Evolutionary conservation across 2,888 invertebrate species (phyloP).

Genomic region (Gandaritis pyraliata): DNA sequence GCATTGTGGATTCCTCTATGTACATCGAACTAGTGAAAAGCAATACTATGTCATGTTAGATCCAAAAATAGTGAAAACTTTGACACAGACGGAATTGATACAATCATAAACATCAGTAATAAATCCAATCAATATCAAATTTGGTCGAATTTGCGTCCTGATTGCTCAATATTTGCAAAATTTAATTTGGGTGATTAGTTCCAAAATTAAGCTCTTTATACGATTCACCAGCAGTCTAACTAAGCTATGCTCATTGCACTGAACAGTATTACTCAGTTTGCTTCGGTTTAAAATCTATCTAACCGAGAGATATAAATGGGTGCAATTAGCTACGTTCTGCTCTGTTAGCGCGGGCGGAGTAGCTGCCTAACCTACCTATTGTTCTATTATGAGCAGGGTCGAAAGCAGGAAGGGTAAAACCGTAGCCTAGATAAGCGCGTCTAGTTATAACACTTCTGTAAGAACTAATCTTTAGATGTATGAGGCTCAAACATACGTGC

Average conservation of each 20-base stretch:
- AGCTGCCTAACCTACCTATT: constrained; percentile 8
- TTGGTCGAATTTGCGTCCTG: no score
- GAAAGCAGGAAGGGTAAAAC: not conserved
- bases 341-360: constrained; percentile 20
- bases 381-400: constrained; percentile 8
- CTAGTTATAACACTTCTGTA: no score
- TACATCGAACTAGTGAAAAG: no score
- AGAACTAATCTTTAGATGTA: not conserved
- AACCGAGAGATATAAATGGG: constrained; percentile 30
- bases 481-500: not conserved
- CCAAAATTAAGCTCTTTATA: not conserved
- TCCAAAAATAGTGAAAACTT: no score
- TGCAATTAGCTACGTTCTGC: constrained; percentile 28
- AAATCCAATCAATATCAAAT: no score
- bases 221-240: constrained; percentile 10
- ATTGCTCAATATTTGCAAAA: not conserved
- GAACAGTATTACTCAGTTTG: constrained; percentile 22
- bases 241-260: constrained; percentile 14
- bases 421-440: not conserved
- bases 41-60: no score
- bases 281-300: constrained; percentile 30
- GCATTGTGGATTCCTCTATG: no score
- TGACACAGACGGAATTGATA: no score
- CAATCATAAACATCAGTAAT: no score
- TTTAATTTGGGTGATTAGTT: not conserved